These are phyloP conservation scores for Lytechinus variegatus DNA, from an alignment of 35 echinoderm and acorn worm genomes.

Conservation along the genomic window DNA sequence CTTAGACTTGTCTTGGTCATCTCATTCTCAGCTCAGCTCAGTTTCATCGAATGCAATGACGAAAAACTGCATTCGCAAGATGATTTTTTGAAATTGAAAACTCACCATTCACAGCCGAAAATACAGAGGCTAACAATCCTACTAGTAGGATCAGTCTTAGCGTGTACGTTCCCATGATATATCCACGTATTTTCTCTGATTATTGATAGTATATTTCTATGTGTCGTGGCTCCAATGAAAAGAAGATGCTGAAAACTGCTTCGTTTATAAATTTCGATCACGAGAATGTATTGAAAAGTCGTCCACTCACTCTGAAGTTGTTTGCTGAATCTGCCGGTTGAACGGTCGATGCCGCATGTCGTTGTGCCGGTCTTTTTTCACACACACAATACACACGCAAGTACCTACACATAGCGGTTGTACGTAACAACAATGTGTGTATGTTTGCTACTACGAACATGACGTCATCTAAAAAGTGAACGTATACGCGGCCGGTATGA, in stretches of 20 bases:
- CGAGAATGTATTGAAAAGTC: neutral
- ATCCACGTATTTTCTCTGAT: neutral
- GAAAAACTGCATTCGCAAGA: neutral
- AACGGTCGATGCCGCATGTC: neutral
- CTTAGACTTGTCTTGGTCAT: no score
- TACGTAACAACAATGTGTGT: neutral
- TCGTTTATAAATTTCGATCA: neutral
- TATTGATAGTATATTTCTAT: neutral
- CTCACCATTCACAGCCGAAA: neutral
- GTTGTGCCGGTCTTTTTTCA: neutral
- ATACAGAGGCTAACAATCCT: neutral
- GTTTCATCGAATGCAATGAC: no score
- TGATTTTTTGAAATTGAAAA: neutral
- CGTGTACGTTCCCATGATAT: constrained; percentile 6
- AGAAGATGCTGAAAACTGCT: no score
- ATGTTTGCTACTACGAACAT: neutral
- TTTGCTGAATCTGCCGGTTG: neutral
- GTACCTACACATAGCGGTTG: neutral
- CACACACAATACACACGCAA: neutral
- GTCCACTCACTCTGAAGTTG: neutral
- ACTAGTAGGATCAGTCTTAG: neutral
- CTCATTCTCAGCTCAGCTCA: no score
- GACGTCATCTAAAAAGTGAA: neutral
- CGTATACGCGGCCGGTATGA: neutral
- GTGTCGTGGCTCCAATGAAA: neutral